Percentiles rank a stretch among this genome's conserved stretches.
Conservation (phyloP, 2,113 vertebrate species). For the Phyllostomus hastatus region DNA sequence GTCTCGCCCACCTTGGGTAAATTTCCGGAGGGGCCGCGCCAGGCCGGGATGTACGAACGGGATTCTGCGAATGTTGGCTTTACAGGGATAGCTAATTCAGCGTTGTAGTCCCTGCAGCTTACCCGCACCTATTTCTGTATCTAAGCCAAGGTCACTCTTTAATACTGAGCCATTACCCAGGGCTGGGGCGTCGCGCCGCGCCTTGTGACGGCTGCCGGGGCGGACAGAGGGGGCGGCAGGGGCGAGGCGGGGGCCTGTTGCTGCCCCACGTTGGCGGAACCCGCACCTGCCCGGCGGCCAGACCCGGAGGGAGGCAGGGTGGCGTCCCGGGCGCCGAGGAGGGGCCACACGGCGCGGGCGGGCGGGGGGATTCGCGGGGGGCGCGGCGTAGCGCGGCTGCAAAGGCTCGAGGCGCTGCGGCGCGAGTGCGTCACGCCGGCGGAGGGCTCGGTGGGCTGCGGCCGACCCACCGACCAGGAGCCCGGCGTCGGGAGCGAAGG, state of each 20-base stretch:
- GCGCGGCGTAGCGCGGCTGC: conserved; percentile 1
- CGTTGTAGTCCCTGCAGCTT: not conserved
- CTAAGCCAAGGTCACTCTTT: conserved; percentile 65
- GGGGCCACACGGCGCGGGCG: not conserved
- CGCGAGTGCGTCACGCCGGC: conserved; percentile 70
- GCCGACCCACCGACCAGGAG: not conserved
- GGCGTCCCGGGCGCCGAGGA: not conserved
- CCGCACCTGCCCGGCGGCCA: not conserved
- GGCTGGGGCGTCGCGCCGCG: not conserved
- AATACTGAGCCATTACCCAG: not conserved
- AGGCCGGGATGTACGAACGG: not conserved
- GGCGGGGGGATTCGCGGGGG: conserved; percentile 53
- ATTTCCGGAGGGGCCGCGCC: not conserved
- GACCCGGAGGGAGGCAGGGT: not conserved
- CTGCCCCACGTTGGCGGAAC: not conserved
- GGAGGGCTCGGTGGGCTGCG: conserved; percentile 62
- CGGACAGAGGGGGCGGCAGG: not conserved
- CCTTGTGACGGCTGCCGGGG: not conserved
- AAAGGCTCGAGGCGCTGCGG: conserved; percentile 20
- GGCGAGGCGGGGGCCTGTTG: not conserved
- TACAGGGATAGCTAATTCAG: not conserved
- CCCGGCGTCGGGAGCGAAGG: not conserved
- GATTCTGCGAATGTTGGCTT: not conserved
- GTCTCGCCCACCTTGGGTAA: not conserved
- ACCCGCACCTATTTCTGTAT: not conserved